Evolutionary conservation across 53 echinoderm and acorn worm species (phyloP).

Genomic region (Henricia sp.): DNA sequence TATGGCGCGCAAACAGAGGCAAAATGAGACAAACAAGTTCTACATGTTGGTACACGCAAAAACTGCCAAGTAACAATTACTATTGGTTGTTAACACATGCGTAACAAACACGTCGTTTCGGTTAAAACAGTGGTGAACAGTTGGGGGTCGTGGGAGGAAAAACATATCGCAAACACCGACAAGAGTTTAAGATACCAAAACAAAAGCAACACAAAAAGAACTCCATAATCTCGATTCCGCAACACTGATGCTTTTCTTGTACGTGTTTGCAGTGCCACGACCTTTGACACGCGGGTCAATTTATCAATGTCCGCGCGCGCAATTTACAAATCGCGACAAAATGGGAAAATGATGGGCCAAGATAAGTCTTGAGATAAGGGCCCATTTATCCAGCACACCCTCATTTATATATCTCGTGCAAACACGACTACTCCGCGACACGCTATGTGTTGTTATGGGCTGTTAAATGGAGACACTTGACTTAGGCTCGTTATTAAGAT

Average conservation of each 20-base stretch:
- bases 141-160: background rate
- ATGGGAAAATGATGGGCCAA: conserved; percentile 31
- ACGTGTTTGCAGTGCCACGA: background rate
- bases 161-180: conserved; percentile 23
- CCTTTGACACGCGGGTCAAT: background rate
- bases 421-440: conserved; percentile 1
- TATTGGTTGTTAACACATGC: no score
- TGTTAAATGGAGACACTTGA: conserved; percentile 22
- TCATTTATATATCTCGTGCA: conserved; percentile 3
- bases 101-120: no score
- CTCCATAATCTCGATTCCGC: background rate
- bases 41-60: no score
- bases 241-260: background rate
- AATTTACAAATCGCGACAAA: conserved; percentile 36
- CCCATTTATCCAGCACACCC: background rate
- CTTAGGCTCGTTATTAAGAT: background rate
- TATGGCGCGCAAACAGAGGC: no score
- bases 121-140: background rate
- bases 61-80: no score
- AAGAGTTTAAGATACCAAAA: background rate
- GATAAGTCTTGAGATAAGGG: conserved; percentile 21
- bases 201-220: background rate
- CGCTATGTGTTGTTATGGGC: conserved; percentile 10
- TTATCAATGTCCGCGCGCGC: conserved; percentile 28
- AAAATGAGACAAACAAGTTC: no score